A percentile compares a stretch with the other conserved stretches of the same genome.
phyloP scores from a whole-genome alignment of 2,888 invertebrate genomes.

The Dolomedes plantarius region DNA sequence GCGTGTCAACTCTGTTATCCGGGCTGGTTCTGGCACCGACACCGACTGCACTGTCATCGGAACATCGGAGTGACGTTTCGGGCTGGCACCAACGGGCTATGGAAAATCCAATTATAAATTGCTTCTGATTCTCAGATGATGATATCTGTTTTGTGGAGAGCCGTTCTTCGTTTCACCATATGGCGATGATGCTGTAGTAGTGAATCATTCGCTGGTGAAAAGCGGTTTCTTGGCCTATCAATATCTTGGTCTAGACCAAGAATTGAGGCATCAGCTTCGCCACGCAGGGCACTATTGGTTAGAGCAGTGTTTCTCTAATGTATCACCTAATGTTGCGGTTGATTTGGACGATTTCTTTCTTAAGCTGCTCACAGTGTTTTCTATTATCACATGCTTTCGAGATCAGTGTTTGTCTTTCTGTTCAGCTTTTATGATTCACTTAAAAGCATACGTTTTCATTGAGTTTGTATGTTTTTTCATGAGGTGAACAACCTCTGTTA shows the following conservation, averaged over 20 bases:
- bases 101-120: conserved; percentile 35
- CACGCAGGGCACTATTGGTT: conserved; percentile 68
- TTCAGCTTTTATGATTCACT: conserved; percentile 32
- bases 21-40: conserved; percentile 52
- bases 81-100: conserved; percentile 11
- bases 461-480: conserved; percentile 3
- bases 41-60: conserved; percentile 69
- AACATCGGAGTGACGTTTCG: conserved; percentile 63
- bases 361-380: conserved; percentile 46
- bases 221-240: conserved; percentile 64
- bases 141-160: conserved; percentile 51
- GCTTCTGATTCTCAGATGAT: conserved; percentile 60
- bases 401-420: conserved; percentile 43
- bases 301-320: conserved; percentile 71
- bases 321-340: conserved; percentile 62
- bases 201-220: conserved; percentile 67
- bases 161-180: conserved; percentile 46
- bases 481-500: conserved; percentile 20
- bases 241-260: conserved; percentile 60
- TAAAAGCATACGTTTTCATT: conserved; percentile 21
- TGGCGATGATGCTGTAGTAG: conserved; percentile 69
- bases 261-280: conserved; percentile 65
- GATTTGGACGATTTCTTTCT: conserved; percentile 44
- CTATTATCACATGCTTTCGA: conserved; percentile 36
- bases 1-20: conserved; percentile 52